A percentile compares a stretch with the other conserved stretches of the same genome.
phyloP scores from a whole-genome alignment of 2,113 vertebrate genomes.

The Marmota monax region DNA sequence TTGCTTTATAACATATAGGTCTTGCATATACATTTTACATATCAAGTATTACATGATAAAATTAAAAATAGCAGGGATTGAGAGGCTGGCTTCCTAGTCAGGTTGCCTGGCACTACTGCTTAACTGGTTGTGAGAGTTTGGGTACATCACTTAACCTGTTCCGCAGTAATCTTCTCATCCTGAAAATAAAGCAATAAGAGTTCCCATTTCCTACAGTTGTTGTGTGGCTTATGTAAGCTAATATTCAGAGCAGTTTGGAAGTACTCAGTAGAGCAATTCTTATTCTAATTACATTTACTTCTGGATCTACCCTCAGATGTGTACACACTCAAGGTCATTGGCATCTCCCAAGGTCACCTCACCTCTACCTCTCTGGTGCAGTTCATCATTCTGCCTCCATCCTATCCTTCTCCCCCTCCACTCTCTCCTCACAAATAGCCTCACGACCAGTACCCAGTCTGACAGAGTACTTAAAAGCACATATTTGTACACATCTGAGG shows the following conservation, averaged over 20 bases:
- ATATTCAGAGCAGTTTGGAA: not conserved
- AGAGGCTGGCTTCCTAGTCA: not conserved
- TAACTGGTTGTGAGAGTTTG: not conserved
- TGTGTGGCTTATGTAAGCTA: not conserved
- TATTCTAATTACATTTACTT: not conserved
- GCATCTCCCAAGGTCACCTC: not conserved
- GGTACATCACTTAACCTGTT: not conserved
- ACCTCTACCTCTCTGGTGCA: not conserved
- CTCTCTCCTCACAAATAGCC: not conserved
- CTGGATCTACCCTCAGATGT: no score
- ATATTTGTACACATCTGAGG: not conserved
- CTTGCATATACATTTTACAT: not conserved
- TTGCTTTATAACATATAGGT: not conserved
- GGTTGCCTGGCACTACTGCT: no score
- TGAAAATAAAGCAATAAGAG: not conserved
- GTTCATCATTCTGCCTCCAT: not conserved
- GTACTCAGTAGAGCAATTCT: not conserved
- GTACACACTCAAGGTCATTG: not conserved
- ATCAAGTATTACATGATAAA: not conserved
- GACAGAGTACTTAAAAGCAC: not conserved
- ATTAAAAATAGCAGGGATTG: not conserved
- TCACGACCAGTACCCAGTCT: not conserved
- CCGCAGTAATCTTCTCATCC: not conserved
- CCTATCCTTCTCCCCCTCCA: not conserved
- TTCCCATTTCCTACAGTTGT: not conserved